phyloP scores from a whole-genome alignment of 2,797 vertebrate species.

The Diplodus sargus region DNA sequence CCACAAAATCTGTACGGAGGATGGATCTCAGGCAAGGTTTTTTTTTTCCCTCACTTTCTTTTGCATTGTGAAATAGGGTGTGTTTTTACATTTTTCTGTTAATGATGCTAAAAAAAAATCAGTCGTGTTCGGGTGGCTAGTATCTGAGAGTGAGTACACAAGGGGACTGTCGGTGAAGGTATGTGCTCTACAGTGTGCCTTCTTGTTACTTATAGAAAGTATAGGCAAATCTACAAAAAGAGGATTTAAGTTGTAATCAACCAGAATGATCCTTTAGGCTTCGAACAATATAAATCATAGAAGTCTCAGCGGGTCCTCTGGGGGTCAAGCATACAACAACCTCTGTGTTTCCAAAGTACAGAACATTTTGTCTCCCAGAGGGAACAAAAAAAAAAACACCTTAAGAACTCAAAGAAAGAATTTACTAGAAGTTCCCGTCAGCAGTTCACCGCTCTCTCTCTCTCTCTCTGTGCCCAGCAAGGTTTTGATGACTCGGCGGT shows the following conservation, averaged over 20 bases:
- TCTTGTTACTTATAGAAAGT: not conserved
- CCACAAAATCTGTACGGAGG: no score
- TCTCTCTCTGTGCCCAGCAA: not conserved
- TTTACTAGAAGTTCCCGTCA: slow-evolving; percentile 34
- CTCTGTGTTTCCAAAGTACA: not conserved
- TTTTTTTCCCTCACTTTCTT: no score
- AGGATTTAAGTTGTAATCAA: not conserved
- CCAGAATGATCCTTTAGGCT: not conserved
- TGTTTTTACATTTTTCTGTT: no score
- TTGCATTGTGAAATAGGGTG: no score
- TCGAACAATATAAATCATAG: not conserved
- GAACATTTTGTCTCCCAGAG: not conserved
- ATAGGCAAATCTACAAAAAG: not conserved
- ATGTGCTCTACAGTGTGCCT: no score
- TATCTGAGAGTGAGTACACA: no score
- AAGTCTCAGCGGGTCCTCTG: not conserved
- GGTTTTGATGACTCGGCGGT: slow-evolving; percentile 61
- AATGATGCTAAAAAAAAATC: no score
- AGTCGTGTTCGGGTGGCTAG: no score
- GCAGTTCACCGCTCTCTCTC: slow-evolving; percentile 20
- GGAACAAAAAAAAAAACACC: not conserved
- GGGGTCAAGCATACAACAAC: not conserved
- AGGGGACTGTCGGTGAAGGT: no score
- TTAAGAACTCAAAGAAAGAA: not conserved
- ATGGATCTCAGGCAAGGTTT: no score